A percentile compares a stretch with the other conserved stretches of the same genome.
These are phyloP conservation scores for Copsychus sechellarum DNA, from an alignment of 2,113 vertebrate genomes.

Conservation along the genomic window DNA sequence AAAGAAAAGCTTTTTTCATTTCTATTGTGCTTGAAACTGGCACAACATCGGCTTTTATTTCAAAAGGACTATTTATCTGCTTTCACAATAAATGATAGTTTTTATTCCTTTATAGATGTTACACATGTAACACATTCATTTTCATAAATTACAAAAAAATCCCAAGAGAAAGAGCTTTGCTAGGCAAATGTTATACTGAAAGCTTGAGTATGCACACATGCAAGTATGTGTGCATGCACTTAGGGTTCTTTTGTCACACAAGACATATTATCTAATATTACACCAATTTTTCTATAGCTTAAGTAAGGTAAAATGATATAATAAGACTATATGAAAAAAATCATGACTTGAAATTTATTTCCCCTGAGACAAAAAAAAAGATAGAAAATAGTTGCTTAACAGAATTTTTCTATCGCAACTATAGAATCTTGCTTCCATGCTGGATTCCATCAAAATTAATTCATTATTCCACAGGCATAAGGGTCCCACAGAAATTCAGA, in stretches of 20 bases:
- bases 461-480: neutral
- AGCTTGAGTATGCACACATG: neutral
- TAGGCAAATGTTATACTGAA: neutral
- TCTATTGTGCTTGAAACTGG: constrained; percentile 27
- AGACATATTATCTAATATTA: neutral
- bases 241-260: neutral
- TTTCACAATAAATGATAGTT: constrained; percentile 7
- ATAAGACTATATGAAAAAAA: neutral
- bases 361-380: neutral
- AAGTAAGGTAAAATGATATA: neutral
- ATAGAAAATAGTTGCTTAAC: neutral
- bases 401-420: neutral
- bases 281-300: neutral
- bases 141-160: constrained; percentile 43
- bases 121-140: constrained; percentile 6
- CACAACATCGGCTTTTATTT: neutral
- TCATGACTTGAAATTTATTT: neutral
- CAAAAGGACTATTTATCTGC: constrained; percentile 14
- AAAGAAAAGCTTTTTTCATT: constrained; percentile 17
- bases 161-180: neutral
- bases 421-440: neutral
- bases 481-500: neutral
- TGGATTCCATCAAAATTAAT: neutral
- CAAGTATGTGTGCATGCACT: neutral
- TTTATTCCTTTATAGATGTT: constrained; percentile 23